phyloP scores from a whole-genome alignment of 2,113 vertebrate genomes.

The Dasyurus viverrinus region DNA sequence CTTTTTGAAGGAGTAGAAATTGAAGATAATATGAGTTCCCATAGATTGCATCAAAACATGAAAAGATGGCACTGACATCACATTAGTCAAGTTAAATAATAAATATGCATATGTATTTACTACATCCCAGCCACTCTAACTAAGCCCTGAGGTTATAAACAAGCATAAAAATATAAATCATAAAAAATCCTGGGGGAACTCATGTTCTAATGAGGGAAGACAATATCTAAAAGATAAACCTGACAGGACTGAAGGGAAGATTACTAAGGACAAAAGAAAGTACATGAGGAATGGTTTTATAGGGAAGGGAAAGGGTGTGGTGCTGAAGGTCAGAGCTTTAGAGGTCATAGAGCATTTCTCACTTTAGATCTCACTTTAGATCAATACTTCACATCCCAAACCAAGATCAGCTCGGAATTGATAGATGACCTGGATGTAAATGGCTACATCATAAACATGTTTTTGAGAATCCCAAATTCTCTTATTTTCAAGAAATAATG shows the following conservation, averaged over 20 bases:
- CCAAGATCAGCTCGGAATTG: background rate
- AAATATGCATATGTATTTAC: background rate
- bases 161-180: background rate
- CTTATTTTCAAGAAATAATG: background rate
- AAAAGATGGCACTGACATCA: background rate
- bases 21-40: background rate
- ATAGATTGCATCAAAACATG: background rate
- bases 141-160: background rate
- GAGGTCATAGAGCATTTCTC: background rate
- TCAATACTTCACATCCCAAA: background rate
- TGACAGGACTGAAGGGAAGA: background rate
- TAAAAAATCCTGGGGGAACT: background rate
- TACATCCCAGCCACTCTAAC: background rate
- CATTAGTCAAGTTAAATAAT: background rate
- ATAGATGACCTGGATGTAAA: background rate
- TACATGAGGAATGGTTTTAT: background rate
- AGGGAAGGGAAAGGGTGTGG: background rate
- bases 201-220: background rate
- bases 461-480: background rate
- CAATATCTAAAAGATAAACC: background rate
- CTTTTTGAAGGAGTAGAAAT: background rate
- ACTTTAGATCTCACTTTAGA: background rate
- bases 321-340: background rate
- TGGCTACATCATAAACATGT: background rate
- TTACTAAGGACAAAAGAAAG: background rate